Percentiles rank a stretch among this genome's conserved stretches.
These are phyloP conservation scores for Callipepla squamata DNA, from an alignment of 2,113 vertebrate genomes.

Conservation along the genomic window DNA sequence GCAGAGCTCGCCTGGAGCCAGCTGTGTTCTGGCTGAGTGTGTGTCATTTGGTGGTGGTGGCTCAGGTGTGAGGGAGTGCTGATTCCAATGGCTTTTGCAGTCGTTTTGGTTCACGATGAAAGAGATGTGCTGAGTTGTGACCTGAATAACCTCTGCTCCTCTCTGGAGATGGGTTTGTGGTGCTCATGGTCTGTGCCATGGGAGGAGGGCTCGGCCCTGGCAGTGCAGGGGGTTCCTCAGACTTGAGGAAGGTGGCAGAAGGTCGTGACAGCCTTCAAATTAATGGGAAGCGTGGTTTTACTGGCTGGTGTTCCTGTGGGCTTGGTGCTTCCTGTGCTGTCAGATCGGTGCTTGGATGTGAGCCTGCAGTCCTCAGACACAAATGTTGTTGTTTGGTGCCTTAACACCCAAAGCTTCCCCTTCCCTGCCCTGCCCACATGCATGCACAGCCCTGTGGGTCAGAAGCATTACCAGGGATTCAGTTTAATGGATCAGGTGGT, in stretches of 20 bases:
- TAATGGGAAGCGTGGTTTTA: rapidly evolving
- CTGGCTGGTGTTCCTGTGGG: rapidly evolving
- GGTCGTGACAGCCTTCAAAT: too few species aligned
- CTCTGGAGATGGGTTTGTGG: background rate
- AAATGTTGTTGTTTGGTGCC: background rate
- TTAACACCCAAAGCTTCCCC: rapidly evolving
- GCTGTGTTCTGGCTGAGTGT: background rate
- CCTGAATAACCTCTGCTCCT: background rate
- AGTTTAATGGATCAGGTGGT: rapidly evolving
- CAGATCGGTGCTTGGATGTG: background rate
- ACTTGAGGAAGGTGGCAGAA: background rate
- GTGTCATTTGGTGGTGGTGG: background rate
- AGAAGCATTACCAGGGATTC: rapidly evolving
- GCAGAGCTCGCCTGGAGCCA: background rate
- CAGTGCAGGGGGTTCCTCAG: background rate
- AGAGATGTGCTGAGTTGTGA: background rate
- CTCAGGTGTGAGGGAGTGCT: background rate
- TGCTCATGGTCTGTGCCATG: background rate
- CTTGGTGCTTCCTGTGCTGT: rapidly evolving
- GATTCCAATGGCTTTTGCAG: background rate
- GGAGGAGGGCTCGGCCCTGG: background rate
- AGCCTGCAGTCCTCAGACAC: rapidly evolving
- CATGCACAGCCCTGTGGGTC: background rate
- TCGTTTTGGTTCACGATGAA: background rate
- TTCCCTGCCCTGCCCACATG: rapidly evolving